Base-by-base conservation (phyloP, 2,113 vertebrate genomes). In the Cromileptes altivelis region DNA sequence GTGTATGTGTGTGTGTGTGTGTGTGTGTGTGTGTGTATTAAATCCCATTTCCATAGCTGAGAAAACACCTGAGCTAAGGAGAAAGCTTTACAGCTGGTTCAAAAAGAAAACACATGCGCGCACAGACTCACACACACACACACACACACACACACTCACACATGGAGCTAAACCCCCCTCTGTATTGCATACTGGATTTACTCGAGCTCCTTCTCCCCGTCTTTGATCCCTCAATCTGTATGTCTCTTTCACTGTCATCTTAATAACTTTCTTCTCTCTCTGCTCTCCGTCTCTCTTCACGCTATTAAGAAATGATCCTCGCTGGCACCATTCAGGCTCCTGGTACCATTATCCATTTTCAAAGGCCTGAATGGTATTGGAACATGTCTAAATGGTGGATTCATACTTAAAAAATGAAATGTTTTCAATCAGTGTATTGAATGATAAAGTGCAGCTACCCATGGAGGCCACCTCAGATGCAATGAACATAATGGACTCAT, bases 221-320 rank as follows among this genome's bases (percentile, higher is more conserved):
- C 63, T 81, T 56, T 88, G 81, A 88, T 91, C 88, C 64, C 27
- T 87, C 85, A 82, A 82, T 90, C 79, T 80, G 37, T 75, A 69
- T n/a, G 84, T 83, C 81, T 91, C 68, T 64, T 78, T 88, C 70
- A 74, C 69, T 49, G 72, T 67, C 65, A 18, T 76, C 77, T 79
- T 84, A 81, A 85, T 79, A 85, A 85, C 85, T 74, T 78, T 55
- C 58, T 13, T n/a, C 57, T 42, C 67, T 71, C 77, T 57, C 25
- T 81, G 61, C 49, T 55, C 37, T 78, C 70, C 2, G 5, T 56
- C 47, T 58, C 60, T 64, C 58, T 71, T 69, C 57, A 56, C 68
- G 70, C 65, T 55, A 18, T 53, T 83, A 52, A 88, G 56, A 87
- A 71, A 62, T 6, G 4, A 76, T 68, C 52, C 72, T 63, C 67